Evolutionary conservation across 2,797 vertebrate species (phyloP).

Genomic region (Fratercula arctica): DNA sequence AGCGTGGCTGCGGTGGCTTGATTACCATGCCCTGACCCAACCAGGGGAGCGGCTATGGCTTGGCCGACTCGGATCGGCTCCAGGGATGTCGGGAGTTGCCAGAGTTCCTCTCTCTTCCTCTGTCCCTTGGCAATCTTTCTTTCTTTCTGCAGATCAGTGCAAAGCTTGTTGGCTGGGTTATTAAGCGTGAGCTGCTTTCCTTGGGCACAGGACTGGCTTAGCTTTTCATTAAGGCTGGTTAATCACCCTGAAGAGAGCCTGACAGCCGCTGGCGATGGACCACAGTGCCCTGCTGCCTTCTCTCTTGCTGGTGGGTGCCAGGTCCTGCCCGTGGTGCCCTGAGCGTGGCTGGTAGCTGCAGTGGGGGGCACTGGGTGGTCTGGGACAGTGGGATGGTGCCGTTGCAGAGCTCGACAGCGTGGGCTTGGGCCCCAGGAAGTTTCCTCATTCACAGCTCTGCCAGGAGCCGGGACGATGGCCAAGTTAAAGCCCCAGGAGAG

Average conservation of each 20-base stretch:
- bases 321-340: rapidly evolving
- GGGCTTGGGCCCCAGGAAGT: background rate
- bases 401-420: background rate
- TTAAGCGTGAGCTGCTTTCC: background rate
- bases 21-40: background rate
- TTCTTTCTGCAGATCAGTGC: background rate
- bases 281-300: background rate
- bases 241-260: background rate
- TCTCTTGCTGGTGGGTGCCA: rapidly evolving
- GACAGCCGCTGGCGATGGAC: background rate
- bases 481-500: background rate
- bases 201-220: background rate
- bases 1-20: background rate
- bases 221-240: background rate
- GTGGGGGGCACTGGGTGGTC: background rate
- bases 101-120: background rate
- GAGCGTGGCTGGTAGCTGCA: rapidly evolving
- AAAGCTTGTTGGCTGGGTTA: conserved; percentile 2
- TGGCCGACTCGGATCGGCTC: background rate
- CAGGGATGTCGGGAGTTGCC: background rate
- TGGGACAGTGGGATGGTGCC: background rate
- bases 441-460: background rate
- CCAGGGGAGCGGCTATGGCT: background rate
- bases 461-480: background rate
- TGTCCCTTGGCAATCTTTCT: background rate